Conservation (phyloP, 2,113 vertebrate species). For the Mugil cephalus region DNA sequence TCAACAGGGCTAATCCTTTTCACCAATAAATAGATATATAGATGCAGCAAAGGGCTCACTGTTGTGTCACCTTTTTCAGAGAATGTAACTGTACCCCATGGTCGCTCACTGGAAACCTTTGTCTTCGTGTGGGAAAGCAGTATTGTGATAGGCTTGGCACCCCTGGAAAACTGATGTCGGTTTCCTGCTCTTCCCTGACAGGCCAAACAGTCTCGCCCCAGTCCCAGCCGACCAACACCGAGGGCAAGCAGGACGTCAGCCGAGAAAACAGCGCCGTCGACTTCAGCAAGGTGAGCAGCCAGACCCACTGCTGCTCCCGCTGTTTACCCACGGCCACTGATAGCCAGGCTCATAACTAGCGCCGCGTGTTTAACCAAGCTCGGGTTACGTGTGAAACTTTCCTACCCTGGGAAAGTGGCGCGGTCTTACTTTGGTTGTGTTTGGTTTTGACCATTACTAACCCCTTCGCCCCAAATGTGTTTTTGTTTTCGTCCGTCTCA, state of each 20-base stretch:
- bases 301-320: conserved; percentile 51
- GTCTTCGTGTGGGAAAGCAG: conserved; percentile 49
- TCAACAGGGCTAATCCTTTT: conserved; percentile 23
- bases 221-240: conserved; percentile 88
- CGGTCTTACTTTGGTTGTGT: conserved; percentile 17
- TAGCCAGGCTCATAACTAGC: conserved; percentile 37
- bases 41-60: conserved; percentile 21
- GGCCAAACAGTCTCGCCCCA: conserved; percentile 96
- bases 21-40: background rate
- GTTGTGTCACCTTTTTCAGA: conserved; percentile 44
- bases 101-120: conserved; percentile 36
- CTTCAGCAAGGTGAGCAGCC: conserved; percentile 93
- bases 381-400: conserved; percentile 61
- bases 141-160: conserved; percentile 13
- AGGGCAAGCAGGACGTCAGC: conserved; percentile 94
- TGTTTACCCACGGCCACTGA: conserved; percentile 65
- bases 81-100: conserved; percentile 43
- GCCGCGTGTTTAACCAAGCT: conserved; percentile 64
- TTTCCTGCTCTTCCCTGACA: conserved; percentile 78
- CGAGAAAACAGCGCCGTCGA: conserved; percentile 98
- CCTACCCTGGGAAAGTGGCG: conserved; percentile 45
- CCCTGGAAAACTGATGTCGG: conserved; percentile 41
- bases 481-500: conserved; percentile 1
- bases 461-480: background rate
- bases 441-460: background rate